These are phyloP conservation scores for Diabrotica virgifera DNA, from an alignment of 1,140 invertebrate species.

Conservation along the genomic window DNA sequence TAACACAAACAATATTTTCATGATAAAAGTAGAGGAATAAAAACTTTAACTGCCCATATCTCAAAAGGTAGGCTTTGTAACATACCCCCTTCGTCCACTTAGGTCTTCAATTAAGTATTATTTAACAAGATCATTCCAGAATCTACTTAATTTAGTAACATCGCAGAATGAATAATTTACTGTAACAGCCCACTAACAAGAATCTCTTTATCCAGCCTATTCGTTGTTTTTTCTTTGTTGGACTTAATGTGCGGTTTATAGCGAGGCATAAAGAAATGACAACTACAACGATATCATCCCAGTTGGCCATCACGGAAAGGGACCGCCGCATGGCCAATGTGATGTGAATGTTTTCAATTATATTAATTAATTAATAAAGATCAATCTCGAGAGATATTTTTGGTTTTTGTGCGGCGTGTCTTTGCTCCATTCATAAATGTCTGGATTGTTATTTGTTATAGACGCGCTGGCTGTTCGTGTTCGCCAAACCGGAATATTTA, in stretches of 20 bases:
- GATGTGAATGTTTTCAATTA: slow-evolving; percentile 38
- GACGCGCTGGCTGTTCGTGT: neutral
- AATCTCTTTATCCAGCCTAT: too few relatives aligned
- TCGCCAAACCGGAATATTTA: too few relatives aligned
- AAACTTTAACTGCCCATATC: too few relatives aligned
- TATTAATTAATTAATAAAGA: slow-evolving; percentile 36
- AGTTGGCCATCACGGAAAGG: slow-evolving; percentile 24
- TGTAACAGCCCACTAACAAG: neutral
- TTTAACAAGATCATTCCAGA: too few relatives aligned
- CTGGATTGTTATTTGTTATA: slow-evolving; percentile 14
- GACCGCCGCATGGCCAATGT: slow-evolving; percentile 13
- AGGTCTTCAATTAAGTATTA: too few relatives aligned
- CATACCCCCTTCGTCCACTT: too few relatives aligned
- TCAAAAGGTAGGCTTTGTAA: too few relatives aligned
- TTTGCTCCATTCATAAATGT: slow-evolving; percentile 32
- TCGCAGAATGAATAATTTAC: too few relatives aligned
- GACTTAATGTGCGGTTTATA: slow-evolving; percentile 19
- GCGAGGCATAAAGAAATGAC: slow-evolving; percentile 28
- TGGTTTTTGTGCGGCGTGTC: slow-evolving; percentile 28
- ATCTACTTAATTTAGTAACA: too few relatives aligned
- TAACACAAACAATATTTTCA: too few relatives aligned
- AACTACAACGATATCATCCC: slow-evolving; percentile 29
- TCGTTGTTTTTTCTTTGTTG: neutral
- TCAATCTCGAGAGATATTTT: slow-evolving; percentile 27
- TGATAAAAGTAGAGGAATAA: too few relatives aligned